A percentile compares a stretch with the other conserved stretches of the same genome.
These are phyloP conservation scores for Diabrotica virgifera DNA, from an alignment of 1,140 invertebrate species.

Conservation along the genomic window DNA sequence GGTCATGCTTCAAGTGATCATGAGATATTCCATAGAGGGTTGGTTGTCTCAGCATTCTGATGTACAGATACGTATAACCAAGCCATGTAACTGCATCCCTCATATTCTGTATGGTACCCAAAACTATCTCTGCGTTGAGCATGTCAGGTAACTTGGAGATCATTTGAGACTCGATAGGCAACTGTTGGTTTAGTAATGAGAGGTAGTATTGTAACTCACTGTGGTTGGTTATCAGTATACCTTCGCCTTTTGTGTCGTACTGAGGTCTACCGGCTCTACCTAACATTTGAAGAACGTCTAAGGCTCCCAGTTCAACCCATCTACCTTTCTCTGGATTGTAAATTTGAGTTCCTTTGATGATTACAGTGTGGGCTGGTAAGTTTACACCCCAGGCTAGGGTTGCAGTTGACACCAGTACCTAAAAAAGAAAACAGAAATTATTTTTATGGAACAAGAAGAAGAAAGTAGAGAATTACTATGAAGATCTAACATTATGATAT, in stretches of 20 bases:
- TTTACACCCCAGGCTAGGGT: conserved; percentile 99
- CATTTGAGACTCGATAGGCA: conserved; percentile 85
- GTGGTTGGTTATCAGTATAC: conserved; percentile 98
- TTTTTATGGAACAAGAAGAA: no score
- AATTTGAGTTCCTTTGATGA: conserved; percentile 98
- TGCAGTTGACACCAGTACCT: conserved; percentile 93
- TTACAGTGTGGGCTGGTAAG: conserved; percentile 97
- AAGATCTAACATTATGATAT: no score
- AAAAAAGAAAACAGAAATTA: not conserved
- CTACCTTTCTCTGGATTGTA: conserved; percentile 98
- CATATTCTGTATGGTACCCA: conserved; percentile 94
- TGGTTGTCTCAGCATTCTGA: conserved; percentile 83
- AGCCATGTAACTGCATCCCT: conserved; percentile 92
- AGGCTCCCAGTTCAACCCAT: conserved; percentile 86
- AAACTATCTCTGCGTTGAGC: conserved; percentile 96
- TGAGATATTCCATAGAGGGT: conserved; percentile 84
- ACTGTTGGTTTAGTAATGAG: conserved; percentile 95
- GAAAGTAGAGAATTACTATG: no score
- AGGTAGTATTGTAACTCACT: conserved; percentile 98
- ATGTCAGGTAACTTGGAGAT: conserved; percentile 89
- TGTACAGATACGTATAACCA: conserved; percentile 96
- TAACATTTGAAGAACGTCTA: conserved; percentile 34
- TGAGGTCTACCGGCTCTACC: conserved; percentile 97
- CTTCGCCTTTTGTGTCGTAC: conserved; percentile 98
- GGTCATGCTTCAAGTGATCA: conserved; percentile 80